phyloP scores from a whole-genome alignment of 2,888 invertebrate genomes.

The Agrotis puta region DNA sequence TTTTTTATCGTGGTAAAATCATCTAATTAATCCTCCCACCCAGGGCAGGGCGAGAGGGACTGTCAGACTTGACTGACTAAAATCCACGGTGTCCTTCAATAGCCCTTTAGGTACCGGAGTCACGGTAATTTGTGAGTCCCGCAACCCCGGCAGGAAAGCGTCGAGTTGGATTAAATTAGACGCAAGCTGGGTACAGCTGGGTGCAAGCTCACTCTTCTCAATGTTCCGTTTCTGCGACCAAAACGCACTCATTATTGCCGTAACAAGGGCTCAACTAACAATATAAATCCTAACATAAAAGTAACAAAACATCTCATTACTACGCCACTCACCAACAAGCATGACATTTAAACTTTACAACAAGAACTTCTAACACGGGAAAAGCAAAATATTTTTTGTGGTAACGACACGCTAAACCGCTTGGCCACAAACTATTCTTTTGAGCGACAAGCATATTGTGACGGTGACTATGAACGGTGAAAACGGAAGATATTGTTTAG shows the following conservation, averaged over 20 bases:
- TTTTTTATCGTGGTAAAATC: too few species aligned
- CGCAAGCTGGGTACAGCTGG: too few species aligned
- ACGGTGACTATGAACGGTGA: not conserved
- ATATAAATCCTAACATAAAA: not conserved
- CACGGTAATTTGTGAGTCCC: too few species aligned
- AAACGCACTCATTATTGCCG: too few species aligned
- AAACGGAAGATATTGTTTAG: not conserved
- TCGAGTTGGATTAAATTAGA: too few species aligned
- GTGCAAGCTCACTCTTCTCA: not conserved
- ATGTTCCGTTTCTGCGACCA: not conserved
- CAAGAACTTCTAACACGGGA: conserved; percentile 24
- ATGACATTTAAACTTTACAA: not conserved
- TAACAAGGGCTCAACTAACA: not conserved
- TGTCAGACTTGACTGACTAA: too few species aligned
- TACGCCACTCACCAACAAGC: not conserved
- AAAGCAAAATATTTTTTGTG: conserved; percentile 29
- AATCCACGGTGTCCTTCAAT: too few species aligned
- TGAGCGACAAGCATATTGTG: not conserved
- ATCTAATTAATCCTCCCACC: too few species aligned
- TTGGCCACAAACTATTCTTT: not conserved
- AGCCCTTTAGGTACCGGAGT: too few species aligned
- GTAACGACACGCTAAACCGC: not conserved
- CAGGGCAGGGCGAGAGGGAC: too few species aligned
- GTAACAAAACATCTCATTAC: not conserved
- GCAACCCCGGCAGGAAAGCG: too few species aligned